Evolutionary conservation across 2,113 vertebrate genomes (phyloP), one percentile per base, ranked within the genome.

Genomic region (Bubo scandiacus): DNA sequence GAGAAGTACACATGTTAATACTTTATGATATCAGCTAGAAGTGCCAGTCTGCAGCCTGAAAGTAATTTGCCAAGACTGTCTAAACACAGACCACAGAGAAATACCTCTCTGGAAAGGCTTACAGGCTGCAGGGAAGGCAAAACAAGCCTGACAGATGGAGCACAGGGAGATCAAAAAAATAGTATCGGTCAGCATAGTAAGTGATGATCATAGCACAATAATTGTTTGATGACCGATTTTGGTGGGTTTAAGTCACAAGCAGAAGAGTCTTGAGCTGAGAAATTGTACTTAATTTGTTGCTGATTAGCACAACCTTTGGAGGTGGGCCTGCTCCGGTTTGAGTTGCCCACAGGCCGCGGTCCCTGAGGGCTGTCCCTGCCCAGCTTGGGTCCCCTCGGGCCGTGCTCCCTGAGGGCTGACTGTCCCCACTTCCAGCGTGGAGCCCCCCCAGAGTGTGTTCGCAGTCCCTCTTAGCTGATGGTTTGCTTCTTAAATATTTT

Each of bases 281-380:
- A 72, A 36, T 65, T 73, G 27, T 49, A 15, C 6, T 25, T 7
- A 3, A 23, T 47, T 40, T 77, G 20, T 12, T 25, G 30, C 32
- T 57, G 4, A 49, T 36, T 21, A 27, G 20, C 32, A 49, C 3
- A 2, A 5, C 3, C 5, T 36, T 20, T 0, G 1, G 34, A 79
- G 12, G 4, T 6, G 19, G 20, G 7, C 6, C 13, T 55, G 32
- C 40, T 72, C 9, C 1, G 14, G 3, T 19, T 1, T 5, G 26
- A 49, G 32, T 0, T 30, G 54, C 20, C 26, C 42, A 1, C 42
- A 30, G 45, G 5, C 32, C 1, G 1, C 26, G 2, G 26, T 5
- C 32, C 59, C 29, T 26, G 4, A 1, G 32, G 20, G 8, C 36
- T 7, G 22, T 5, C 43, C 9, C 9, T 8, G 54, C 27, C 40